A percentile compares a stretch with the other conserved stretches of the same genome.
phyloP scores from a whole-genome alignment of 2,113 vertebrate genomes.

The Sinocyclocheilus rhinocerous region DNA sequence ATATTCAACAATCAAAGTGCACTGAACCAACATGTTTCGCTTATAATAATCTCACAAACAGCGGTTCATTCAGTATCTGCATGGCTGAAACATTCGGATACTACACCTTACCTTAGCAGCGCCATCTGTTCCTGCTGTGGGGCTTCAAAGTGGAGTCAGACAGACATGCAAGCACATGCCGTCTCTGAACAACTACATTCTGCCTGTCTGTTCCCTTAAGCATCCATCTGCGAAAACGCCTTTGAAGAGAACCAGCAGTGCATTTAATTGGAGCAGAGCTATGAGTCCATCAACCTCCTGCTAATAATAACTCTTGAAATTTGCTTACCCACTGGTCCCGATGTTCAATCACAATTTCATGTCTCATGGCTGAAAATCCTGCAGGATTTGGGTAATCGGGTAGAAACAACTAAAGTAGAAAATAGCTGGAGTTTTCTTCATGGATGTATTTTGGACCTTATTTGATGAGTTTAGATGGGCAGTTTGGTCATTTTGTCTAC shows the following conservation, averaged over 20 bases:
- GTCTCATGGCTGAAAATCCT: conserved; percentile 16
- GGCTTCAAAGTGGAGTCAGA: conserved; percentile 55
- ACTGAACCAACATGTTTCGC: conserved; percentile 47
- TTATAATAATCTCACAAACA: conserved; percentile 45
- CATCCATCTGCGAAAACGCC: conserved; percentile 71
- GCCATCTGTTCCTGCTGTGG: conserved; percentile 59
- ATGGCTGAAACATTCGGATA: conserved; percentile 45
- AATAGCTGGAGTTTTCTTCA: background rate
- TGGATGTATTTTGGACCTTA: background rate
- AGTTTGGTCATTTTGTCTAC: background rate
- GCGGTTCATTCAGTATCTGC: conserved; percentile 52
- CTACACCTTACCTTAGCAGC: conserved; percentile 44
- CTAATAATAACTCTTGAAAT: conserved; percentile 46
- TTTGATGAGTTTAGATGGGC: background rate
- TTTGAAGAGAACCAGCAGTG: conserved; percentile 74
- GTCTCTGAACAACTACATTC: conserved; percentile 58
- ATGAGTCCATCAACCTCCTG: conserved; percentile 63
- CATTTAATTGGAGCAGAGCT: conserved; percentile 76
- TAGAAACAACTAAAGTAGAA: background rate
- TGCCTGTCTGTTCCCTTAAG: conserved; percentile 70
- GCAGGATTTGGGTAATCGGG: background rate
- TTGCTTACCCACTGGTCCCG: conserved; percentile 34
- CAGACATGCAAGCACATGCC: conserved; percentile 31
- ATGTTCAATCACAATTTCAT: conserved; percentile 1
- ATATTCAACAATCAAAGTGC: conserved; percentile 62